Base-by-base conservation (phyloP, 2,797 vertebrate species). In the Denticeps clupeoides region DNA sequence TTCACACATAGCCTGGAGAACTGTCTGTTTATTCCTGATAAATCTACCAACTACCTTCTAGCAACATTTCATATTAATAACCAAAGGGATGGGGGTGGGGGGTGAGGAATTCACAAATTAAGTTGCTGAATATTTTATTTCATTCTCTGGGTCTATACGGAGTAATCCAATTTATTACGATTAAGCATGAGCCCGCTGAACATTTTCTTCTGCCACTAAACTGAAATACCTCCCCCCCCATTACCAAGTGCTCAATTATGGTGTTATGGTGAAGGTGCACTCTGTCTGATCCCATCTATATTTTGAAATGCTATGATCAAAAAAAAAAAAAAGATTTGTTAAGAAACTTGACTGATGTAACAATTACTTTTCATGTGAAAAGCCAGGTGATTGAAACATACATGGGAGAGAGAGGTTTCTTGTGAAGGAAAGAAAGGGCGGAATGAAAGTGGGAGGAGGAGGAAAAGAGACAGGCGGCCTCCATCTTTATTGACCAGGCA, bases 11-110 rank as follows among this genome's bases (percentile, higher is more conserved):
- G 67, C 73, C 69, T 50, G 53, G 31, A 74, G 71, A 72, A 51
- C 41, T 13, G 27, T 22, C 68, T 81, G 78, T 71, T 80, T 75
- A 63, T 72, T 64, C 35, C 65, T 57, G 73, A 82, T 82, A 82
- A 77, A 74, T 76, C 64, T 63, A 44, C 7, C 46, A 62, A 58
- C 35, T 41, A 48, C 65, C 72, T 68, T 43, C 38, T 11, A 65
- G 74, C 74, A 68, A 62, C 54, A 49, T 54, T 62, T 63, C 54
- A 63, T 65, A 68, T 73, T 69, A 68, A 74, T 55, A 75, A 72
- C 48, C 63, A 69, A 52, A 62, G 50, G 50, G 55, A 48, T 66
- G 59, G 52, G 46, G 12, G 40, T 4, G 11, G 49, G 57, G 50
- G 15, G 23, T 48, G 32, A 62, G 45, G 55, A 67, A 49, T 44